Conservation (phyloP, 2,797 vertebrate genomes). For the Cryptoblepharus egeriae region DNA sequence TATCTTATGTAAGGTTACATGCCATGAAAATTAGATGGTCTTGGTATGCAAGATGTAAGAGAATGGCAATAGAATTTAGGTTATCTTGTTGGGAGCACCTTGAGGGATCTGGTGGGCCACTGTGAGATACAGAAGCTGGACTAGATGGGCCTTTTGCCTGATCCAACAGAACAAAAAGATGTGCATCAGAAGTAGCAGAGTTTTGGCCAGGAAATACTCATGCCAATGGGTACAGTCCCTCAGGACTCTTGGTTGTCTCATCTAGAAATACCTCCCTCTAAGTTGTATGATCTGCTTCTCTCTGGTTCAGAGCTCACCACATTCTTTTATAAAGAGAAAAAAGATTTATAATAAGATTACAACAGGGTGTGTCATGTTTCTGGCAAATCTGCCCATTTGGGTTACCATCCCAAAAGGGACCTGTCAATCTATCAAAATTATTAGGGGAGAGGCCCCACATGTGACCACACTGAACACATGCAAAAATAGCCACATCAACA, state of each 20-base stretch:
- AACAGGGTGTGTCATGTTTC: not conserved
- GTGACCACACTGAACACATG: not conserved
- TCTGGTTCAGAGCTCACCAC: not conserved
- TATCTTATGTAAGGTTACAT: too few species aligned
- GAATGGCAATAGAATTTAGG: too few species aligned
- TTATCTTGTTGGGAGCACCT: too few species aligned
- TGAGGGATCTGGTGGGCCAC: too few species aligned
- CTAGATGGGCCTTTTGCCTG: too few species aligned
- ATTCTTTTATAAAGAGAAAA: too few species aligned
- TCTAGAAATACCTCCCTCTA: not conserved
- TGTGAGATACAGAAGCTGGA: too few species aligned
- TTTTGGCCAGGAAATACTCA: not conserved
- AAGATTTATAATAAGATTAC: not conserved
- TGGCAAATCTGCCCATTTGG: not conserved
- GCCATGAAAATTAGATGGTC: too few species aligned
- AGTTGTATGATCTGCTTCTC: rapidly evolving
- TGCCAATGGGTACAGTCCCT: not conserved
- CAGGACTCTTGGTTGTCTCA: not conserved
- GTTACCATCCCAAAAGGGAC: not conserved
- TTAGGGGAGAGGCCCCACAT: not conserved
- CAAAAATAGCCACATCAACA: not conserved
- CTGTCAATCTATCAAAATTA: not conserved
- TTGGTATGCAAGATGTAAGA: too few species aligned
- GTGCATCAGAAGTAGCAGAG: not conserved
- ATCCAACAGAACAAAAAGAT: too few species aligned